phyloP scores from a whole-genome alignment of 2,888 invertebrate species.

The Athalia cordata region DNA sequence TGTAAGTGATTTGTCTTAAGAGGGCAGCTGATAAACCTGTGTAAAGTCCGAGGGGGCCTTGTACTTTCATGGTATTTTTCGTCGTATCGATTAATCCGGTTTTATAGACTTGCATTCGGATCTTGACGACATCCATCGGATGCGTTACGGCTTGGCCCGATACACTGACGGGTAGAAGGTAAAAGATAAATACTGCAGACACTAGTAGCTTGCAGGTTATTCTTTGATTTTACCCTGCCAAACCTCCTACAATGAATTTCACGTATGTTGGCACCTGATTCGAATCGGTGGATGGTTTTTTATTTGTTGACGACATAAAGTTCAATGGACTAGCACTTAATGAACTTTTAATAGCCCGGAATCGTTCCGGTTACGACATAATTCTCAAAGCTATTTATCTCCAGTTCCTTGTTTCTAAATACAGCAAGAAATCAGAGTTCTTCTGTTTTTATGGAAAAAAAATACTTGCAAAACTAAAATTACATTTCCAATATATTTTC shows the following conservation, averaged over 20 bases:
- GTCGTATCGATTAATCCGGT: slow-evolving; percentile 62
- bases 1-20: slow-evolving; percentile 80
- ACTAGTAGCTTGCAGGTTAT: not conserved
- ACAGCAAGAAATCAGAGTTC: not conserved
- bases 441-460: not conserved
- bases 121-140: slow-evolving; percentile 81
- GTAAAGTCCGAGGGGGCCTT: slow-evolving; percentile 78
- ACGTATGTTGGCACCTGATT: slow-evolving; percentile 50
- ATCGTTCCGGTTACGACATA: not conserved
- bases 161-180: slow-evolving; percentile 45
- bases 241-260: slow-evolving; percentile 57
- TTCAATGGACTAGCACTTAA: not conserved
- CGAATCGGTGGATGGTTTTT: not conserved
- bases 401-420: no score
- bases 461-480: not conserved
- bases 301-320: slow-evolving; percentile 17
- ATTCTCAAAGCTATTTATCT: not conserved
- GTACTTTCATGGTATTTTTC: slow-evolving; percentile 74
- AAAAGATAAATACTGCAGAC: not conserved
- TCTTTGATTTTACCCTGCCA: slow-evolving; percentile 55
- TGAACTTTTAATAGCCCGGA: not conserved
- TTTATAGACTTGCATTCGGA: slow-evolving; percentile 79
- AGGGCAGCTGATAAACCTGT: slow-evolving; percentile 72
- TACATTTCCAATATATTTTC: not conserved
- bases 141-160: slow-evolving; percentile 75